A percentile compares a stretch with the other conserved stretches of the same genome.
phyloP scores from a whole-genome alignment of 2,797 vertebrate species.

The Tragopan temminckii region DNA sequence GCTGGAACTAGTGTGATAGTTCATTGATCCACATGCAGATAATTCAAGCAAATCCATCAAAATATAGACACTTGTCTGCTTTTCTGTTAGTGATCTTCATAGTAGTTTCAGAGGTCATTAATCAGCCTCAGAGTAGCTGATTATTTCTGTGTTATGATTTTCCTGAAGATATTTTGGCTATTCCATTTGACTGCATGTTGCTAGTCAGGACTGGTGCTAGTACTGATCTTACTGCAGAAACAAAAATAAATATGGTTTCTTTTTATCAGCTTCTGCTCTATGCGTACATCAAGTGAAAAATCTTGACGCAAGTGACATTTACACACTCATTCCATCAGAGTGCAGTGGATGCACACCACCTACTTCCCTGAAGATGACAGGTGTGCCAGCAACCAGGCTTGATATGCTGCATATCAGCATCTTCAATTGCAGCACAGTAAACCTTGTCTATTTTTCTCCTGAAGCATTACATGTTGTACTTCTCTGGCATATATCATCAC shows the following conservation, averaged over 20 bases:
- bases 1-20: neutral
- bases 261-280: neutral
- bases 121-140: neutral
- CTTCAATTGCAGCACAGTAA: neutral
- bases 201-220: neutral
- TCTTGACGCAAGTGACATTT: neutral
- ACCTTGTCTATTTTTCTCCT: rapidly evolving
- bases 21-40: neutral
- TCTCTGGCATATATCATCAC: neutral
- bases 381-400: neutral
- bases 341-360: neutral
- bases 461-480: neutral
- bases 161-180: neutral
- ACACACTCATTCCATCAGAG: neutral
- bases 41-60: neutral
- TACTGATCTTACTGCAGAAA: neutral
- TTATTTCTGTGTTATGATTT: neutral
- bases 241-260: neutral
- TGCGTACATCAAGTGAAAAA: neutral
- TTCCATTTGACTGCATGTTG: neutral
- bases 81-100: neutral
- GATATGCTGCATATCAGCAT: neutral
- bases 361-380: neutral
- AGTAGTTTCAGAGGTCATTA: neutral
- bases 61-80: neutral